Conservation (phyloP, 1,140 invertebrate species). For the Drosophila parabipectinata region DNA sequence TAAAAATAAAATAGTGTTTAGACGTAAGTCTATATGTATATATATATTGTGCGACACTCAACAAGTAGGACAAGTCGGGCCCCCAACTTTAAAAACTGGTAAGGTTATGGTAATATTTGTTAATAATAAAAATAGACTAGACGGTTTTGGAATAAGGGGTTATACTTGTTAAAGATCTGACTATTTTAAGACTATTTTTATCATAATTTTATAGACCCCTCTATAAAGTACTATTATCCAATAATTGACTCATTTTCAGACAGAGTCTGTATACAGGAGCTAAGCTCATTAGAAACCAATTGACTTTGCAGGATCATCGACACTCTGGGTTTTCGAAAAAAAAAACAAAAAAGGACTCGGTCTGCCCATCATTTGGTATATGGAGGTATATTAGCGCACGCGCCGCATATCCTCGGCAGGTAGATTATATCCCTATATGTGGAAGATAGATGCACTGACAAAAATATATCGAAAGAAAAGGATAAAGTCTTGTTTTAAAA, state of each 20-base stretch:
- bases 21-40: neutral
- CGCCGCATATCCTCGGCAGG: slow-evolving; percentile 45
- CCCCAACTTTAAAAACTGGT: slow-evolving; percentile 1
- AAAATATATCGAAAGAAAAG: neutral
- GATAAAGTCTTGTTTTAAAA: neutral
- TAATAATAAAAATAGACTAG: no score
- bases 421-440: slow-evolving; percentile 20
- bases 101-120: neutral
- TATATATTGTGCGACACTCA: slow-evolving; percentile 5
- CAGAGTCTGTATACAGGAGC: slow-evolving; percentile 18
- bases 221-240: neutral
- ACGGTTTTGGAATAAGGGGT: no score
- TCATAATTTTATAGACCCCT: no score
- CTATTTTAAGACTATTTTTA: no score
- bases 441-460: neutral
- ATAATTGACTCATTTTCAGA: slow-evolving; percentile 28
- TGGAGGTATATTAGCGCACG: slow-evolving; percentile 44
- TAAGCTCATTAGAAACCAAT: slow-evolving; percentile 79
- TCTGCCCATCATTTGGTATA: slow-evolving; percentile 55
- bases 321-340: slow-evolving; percentile 14
- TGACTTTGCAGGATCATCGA: slow-evolving; percentile 69
- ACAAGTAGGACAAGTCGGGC: slow-evolving; percentile 31
- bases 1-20: slow-evolving; percentile 5
- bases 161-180: no score
- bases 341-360: slow-evolving; percentile 3